Conservation (phyloP, 2,888 invertebrate species). For the Pyrochroa serraticornis region DNA sequence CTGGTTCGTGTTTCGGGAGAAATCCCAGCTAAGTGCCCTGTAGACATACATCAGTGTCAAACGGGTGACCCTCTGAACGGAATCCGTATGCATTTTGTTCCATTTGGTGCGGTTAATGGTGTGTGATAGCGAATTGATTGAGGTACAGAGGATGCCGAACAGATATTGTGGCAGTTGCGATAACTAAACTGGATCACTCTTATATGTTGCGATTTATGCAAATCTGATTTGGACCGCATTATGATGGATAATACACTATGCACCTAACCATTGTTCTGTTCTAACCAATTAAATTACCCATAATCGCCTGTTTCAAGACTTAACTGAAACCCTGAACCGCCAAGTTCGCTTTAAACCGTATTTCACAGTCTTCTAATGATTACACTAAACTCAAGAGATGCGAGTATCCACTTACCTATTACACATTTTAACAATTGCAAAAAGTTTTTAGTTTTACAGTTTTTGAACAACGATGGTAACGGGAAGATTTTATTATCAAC, state of each 20-base stretch:
- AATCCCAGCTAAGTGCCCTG: conserved; percentile 38
- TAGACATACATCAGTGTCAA: conserved; percentile 41
- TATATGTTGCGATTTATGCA: conserved; percentile 19
- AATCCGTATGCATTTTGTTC: conserved; percentile 37
- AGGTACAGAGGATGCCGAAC: conserved; percentile 20
- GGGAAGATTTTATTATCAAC: background rate
- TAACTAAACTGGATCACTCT: conserved; percentile 18
- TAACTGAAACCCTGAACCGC: too few species aligned
- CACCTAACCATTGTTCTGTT: too few species aligned
- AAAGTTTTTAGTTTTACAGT: background rate
- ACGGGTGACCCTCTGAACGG: conserved; percentile 29
- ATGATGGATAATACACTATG: background rate
- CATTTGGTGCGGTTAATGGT: conserved; percentile 35
- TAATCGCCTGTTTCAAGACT: too few species aligned
- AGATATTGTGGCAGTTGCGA: conserved; percentile 6
- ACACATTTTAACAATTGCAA: background rate
- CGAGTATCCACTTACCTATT: background rate
- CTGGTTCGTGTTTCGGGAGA: conserved; percentile 25
- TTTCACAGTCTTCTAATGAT: too few species aligned
- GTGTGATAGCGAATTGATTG: conserved; percentile 37
- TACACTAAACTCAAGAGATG: too few species aligned
- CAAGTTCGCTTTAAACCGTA: too few species aligned
- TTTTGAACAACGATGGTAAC: background rate
- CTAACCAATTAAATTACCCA: too few species aligned
- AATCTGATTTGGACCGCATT: conserved; percentile 7